These are phyloP conservation scores for Andrena bucephala DNA, from an alignment of 2,888 invertebrate genomes.

Conservation along the genomic window DNA sequence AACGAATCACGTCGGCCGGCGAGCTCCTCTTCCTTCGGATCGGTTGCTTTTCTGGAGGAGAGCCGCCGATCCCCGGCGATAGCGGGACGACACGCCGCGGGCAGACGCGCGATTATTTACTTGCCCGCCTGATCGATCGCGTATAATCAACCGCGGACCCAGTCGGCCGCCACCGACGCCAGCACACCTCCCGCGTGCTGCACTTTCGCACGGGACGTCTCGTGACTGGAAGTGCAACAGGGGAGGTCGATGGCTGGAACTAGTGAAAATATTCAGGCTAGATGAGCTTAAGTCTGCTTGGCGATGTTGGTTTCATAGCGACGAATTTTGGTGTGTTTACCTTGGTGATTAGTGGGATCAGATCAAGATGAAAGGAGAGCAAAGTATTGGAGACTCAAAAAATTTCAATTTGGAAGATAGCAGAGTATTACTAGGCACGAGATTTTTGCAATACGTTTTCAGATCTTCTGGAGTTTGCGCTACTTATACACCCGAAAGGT, in stretches of 20 bases:
- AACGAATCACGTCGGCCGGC: slow-evolving; percentile 21
- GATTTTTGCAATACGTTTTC: no score
- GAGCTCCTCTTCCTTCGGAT: slow-evolving; percentile 25
- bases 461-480: no score
- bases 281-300: no score
- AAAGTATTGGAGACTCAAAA: no score
- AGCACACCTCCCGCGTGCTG: not conserved
- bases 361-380: no score
- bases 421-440: no score
- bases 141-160: slow-evolving; percentile 14
- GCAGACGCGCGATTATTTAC: slow-evolving; percentile 30
- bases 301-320: no score
- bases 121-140: slow-evolving; percentile 31
- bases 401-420: no score
- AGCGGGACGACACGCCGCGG: slow-evolving; percentile 31
- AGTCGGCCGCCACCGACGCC: not conserved
- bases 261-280: no score
- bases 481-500: no score
- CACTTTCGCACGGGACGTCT: not conserved
- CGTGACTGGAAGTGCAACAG: not conserved
- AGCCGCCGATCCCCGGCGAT: not conserved
- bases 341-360: no score
- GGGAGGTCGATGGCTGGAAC: not conserved
- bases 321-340: no score
- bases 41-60: slow-evolving; percentile 32